Percentiles rank a stretch among this genome's conserved stretches.
Conservation (phyloP, 2,113 vertebrate species). For the Poecilia latipinna region DNA sequence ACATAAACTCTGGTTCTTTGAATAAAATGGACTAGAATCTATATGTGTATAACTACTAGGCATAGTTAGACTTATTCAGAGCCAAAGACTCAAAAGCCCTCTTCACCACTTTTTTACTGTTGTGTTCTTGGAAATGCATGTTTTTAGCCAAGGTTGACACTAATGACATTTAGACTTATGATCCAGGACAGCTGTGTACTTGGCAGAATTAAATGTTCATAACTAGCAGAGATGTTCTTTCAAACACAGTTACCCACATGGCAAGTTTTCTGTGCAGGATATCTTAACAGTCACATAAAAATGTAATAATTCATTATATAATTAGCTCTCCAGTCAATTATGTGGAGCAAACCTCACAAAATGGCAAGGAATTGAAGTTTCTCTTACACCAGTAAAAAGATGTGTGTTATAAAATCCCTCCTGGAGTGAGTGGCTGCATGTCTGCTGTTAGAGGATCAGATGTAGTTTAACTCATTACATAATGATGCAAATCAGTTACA, state of each 20-base stretch:
- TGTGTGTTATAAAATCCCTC: background rate
- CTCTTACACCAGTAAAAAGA: conserved; percentile 13
- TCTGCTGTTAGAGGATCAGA: background rate
- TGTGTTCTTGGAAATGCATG: background rate
- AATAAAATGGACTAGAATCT: background rate
- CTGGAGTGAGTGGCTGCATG: background rate
- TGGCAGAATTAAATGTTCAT: conserved; percentile 17
- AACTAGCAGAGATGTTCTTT: conserved; percentile 23
- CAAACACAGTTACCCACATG: conserved; percentile 3
- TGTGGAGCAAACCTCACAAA: conserved; percentile 17
- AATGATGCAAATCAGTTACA: background rate
- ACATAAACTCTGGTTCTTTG: background rate
- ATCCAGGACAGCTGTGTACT: background rate
- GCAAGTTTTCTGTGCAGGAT: conserved; percentile 23
- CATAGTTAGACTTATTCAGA: background rate
- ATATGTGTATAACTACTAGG: background rate
- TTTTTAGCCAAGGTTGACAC: background rate
- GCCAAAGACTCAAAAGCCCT: background rate
- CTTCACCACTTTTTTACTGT: background rate
- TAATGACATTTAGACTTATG: background rate
- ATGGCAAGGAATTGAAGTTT: conserved; percentile 38
- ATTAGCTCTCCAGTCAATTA: conserved; percentile 20
- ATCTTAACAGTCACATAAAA: conserved; percentile 23
- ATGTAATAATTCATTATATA: conserved; percentile 15
- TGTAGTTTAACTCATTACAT: background rate